Conservation (phyloP, 2,113 vertebrate species). For the Phycodurus eques region DNA sequence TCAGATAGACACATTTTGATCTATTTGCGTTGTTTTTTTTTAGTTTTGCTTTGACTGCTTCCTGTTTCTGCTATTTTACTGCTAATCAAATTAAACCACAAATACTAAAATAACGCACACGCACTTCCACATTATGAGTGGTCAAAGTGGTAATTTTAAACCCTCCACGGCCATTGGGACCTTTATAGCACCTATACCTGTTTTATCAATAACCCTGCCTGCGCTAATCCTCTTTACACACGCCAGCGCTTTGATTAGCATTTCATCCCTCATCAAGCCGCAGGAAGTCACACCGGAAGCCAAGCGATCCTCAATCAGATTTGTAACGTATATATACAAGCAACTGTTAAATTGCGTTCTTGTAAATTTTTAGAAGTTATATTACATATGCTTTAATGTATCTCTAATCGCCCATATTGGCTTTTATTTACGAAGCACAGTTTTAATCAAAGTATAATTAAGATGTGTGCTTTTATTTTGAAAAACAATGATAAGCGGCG, state of each 20-base stretch:
- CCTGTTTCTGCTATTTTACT: constrained; percentile 16
- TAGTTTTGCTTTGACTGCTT: too few species aligned
- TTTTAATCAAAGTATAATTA: neutral
- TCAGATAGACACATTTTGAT: neutral
- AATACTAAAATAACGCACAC: neutral
- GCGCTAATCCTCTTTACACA: neutral
- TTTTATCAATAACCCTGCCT: neutral
- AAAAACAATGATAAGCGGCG: neutral
- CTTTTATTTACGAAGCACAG: neutral
- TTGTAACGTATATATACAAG: neutral
- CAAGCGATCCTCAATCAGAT: too few species aligned
- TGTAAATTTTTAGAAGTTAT: neutral
- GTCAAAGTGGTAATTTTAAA: neutral
- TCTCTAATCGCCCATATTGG: neutral
- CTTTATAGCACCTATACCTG: neutral
- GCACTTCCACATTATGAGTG: constrained; percentile 3
- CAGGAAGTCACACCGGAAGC: neutral
- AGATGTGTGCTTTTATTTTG: neutral
- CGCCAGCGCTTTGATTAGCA: constrained; percentile 1
- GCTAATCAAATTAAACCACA: constrained; percentile 26
- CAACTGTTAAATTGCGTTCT: neutral
- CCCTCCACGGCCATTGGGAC: neutral
- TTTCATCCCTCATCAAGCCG: neutral
- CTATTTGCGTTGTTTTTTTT: neutral
- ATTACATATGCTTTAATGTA: neutral